A percentile compares a stretch with the other conserved stretches of the same genome.
phyloP scores from a whole-genome alignment of 2,888 invertebrate genomes.

The Thecophora atra region DNA sequence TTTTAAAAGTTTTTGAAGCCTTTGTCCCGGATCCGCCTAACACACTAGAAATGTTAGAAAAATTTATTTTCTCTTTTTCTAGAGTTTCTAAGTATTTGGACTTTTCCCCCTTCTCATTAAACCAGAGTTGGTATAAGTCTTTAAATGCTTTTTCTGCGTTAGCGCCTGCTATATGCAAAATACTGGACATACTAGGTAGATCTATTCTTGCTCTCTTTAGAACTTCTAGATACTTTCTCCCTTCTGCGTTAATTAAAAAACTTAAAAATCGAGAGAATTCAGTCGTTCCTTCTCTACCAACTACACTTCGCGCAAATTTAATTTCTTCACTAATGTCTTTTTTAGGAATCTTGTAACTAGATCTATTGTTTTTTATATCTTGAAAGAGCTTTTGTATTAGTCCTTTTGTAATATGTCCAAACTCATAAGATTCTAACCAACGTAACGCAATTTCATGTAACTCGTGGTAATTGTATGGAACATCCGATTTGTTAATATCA shows the following conservation, averaged over 20 bases:
- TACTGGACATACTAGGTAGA: background rate
- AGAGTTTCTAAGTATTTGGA: conserved; percentile 6
- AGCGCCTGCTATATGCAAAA: conserved; percentile 7
- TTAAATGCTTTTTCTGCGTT: conserved; percentile 21
- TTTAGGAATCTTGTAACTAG: background rate
- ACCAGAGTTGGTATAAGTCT: conserved; percentile 23
- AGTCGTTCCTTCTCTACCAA: conserved; percentile 55
- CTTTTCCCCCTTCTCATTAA: conserved; percentile 11
- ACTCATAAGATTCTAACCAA: conserved; percentile 4
- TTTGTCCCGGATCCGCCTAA: conserved; percentile 2
- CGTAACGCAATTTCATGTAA: conserved; percentile 1
- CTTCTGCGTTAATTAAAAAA: conserved; percentile 50
- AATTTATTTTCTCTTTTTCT: background rate
- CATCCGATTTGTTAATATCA: background rate
- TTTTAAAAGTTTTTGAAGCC: conserved; percentile 1
- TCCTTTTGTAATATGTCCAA: background rate
- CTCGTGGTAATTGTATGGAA: background rate
- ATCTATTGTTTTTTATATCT: background rate
- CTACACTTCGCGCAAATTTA: conserved; percentile 56
- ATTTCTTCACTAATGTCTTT: conserved; percentile 45
- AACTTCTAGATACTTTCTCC: background rate
- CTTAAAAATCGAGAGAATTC: conserved; percentile 56
- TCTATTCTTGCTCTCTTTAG: background rate
- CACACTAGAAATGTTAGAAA: background rate
- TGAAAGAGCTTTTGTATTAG: background rate